Conservation (phyloP, 1,140 invertebrate genomes). For the Oedothorax gibbosus region DNA sequence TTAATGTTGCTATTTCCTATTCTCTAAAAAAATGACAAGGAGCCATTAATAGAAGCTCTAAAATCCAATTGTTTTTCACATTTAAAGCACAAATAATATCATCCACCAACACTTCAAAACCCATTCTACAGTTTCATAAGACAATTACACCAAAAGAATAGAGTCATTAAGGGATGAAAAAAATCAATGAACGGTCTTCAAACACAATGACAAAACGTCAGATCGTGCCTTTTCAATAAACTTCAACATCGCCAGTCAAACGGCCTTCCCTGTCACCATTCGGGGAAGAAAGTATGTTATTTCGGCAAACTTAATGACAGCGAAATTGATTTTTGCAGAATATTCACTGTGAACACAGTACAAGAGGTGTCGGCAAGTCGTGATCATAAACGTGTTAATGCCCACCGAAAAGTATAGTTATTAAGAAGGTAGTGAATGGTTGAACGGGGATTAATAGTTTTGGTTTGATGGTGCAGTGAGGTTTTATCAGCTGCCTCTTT, state of each 20-base stretch:
- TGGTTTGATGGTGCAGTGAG: too few species aligned
- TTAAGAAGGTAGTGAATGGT: not conserved
- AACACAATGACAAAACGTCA: constrained; percentile 7
- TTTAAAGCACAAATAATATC: too few species aligned
- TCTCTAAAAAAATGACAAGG: too few species aligned
- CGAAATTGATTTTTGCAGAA: constrained; percentile 28
- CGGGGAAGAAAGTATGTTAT: too few species aligned
- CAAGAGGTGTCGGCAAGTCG: not conserved
- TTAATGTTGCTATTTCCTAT: too few species aligned
- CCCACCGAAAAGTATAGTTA: constrained; percentile 17
- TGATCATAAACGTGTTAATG: constrained; percentile 26
- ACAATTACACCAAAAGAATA: constrained; percentile 29
- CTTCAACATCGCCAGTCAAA: not conserved
- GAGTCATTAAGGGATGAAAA: not conserved
- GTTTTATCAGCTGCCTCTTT: too few species aligned
- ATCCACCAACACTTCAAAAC: not conserved
- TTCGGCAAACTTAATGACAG: not conserved
- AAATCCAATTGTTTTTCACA: too few species aligned
- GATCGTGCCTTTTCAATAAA: not conserved
- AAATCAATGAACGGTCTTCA: constrained; percentile 26
- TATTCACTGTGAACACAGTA: constrained; percentile 4
- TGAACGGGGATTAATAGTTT: not conserved
- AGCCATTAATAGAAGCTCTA: too few species aligned
- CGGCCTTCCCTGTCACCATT: too few species aligned
- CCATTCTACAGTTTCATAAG: not conserved